Conservation (phyloP, 2,888 invertebrate species). For the Microctonus aethiopoides region DNA sequence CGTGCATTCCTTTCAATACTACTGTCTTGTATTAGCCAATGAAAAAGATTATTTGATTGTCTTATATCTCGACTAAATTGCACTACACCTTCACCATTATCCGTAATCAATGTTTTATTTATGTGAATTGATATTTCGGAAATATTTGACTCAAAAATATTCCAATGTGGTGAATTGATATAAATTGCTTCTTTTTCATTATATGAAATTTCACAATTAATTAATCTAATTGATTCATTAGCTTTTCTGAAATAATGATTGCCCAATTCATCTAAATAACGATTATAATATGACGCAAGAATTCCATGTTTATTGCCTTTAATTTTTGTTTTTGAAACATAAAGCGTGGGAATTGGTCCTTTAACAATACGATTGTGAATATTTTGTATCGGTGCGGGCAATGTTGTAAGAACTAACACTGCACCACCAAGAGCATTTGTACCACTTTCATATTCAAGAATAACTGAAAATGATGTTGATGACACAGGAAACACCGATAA, state of each 20-base stretch:
- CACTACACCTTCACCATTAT: slow-evolving; percentile 88
- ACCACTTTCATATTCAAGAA: slow-evolving; percentile 85
- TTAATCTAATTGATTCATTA: slow-evolving; percentile 86
- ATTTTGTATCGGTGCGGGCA: slow-evolving; percentile 78
- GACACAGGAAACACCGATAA: slow-evolving; percentile 90
- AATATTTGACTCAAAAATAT: slow-evolving; percentile 85
- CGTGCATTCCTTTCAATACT: slow-evolving; percentile 85
- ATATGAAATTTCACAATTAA: slow-evolving; percentile 83
- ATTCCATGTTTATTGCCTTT: slow-evolving; percentile 85
- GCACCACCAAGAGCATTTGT: slow-evolving; percentile 82
- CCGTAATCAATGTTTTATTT: slow-evolving; percentile 84
- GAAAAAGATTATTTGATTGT: slow-evolving; percentile 96
- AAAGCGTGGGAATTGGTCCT: slow-evolving; percentile 83
- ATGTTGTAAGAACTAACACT: slow-evolving; percentile 81
- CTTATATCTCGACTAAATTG: slow-evolving; percentile 94
- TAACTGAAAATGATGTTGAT: slow-evolving; percentile 84
- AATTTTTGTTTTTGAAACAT: slow-evolving; percentile 78
- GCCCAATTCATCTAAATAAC: slow-evolving; percentile 85
- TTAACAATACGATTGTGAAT: slow-evolving; percentile 79
- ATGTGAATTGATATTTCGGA: slow-evolving; percentile 92
- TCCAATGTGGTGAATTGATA: slow-evolving; percentile 87
- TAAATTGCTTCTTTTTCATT: slow-evolving; percentile 85
- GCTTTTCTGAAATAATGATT: slow-evolving; percentile 88
- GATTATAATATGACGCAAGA: slow-evolving; percentile 87
- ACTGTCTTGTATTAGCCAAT: slow-evolving; percentile 90